These are phyloP conservation scores for Meghimatium bilineatum DNA, from an alignment of 2,888 invertebrate species.

Conservation along the genomic window DNA sequence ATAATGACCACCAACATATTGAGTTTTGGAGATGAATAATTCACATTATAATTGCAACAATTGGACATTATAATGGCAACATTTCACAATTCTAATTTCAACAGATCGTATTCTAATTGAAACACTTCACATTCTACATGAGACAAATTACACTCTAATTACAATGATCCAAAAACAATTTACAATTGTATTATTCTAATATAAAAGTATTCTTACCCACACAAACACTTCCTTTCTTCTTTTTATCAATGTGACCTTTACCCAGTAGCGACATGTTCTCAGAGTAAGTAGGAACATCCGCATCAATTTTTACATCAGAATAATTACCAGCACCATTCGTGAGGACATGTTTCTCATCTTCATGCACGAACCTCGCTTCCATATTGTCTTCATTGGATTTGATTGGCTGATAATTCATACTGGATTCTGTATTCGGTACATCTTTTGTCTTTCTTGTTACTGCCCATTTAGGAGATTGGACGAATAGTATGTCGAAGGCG, in stretches of 20 bases:
- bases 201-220: neutral
- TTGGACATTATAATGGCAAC: too few relatives aligned
- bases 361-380: neutral
- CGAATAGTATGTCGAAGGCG: conserved; percentile 41
- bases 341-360: neutral
- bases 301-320: neutral
- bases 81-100: too few relatives aligned
- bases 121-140: too few relatives aligned
- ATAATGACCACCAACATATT: too few relatives aligned
- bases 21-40: too few relatives aligned
- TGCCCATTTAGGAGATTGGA: conserved; percentile 49
- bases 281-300: neutral
- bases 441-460: neutral
- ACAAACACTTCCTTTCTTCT: neutral
- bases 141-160: too few relatives aligned
- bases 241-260: neutral
- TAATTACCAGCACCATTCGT: neutral
- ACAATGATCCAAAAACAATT: too few relatives aligned
- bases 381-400: neutral
- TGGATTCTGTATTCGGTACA: neutral
- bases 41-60: too few relatives aligned
- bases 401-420: conserved; percentile 16
- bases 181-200: too few relatives aligned
- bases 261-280: neutral
- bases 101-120: too few relatives aligned